Evolutionary conservation across 2,113 vertebrate genomes (phyloP), one percentile per base, ranked within the genome.

Genomic region (Perca schrenkii): DNA sequence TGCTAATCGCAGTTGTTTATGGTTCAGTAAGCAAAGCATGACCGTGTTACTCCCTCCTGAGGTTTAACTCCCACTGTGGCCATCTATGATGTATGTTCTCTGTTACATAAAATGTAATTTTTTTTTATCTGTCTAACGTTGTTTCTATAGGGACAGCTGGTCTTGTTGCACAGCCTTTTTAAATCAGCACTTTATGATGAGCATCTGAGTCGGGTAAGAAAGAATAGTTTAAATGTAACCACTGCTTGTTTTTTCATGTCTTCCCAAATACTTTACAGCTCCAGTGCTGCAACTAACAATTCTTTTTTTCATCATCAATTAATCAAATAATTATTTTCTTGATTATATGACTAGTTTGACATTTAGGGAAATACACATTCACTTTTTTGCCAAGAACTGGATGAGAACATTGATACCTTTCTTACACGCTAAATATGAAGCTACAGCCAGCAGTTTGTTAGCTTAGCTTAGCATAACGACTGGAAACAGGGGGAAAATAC

Each of bases 101-200:
- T 57, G 36, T 78, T 31, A n/a, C 4, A 1, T 66, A 49, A 46
- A 67, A n/a, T n/a, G 5, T 67, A 6, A 19, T 36, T 52, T 57
- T 12, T 36, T 52, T 57, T 12, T 67, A 7, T 86, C 61, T 61
- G 0, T 66, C 28, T 25, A 0, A 1, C 57, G 0, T 74, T 82
- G 17, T 87, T 40, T 76, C 3, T 70, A 7, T 83, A 99, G 98
- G 98, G 96, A 60, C 97, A 99, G 92, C 88, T 99, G 92, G 95
- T 96, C 64, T 94, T 97, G 81, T 95, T 99, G 69, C 94, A 96
- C 6, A 83, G 91, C 82, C 96, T 98, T 56, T 99, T 99, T 84
- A 96, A 89, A 0, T 94, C 96, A 68, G 98, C 98, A 28, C 95
- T 99, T 56, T 96, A 97, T 0, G 97, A 99, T 0, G 97, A 98